Base-by-base conservation (phyloP, 1,140 invertebrate genomes). In the Harpegnathos saltator region DNA sequence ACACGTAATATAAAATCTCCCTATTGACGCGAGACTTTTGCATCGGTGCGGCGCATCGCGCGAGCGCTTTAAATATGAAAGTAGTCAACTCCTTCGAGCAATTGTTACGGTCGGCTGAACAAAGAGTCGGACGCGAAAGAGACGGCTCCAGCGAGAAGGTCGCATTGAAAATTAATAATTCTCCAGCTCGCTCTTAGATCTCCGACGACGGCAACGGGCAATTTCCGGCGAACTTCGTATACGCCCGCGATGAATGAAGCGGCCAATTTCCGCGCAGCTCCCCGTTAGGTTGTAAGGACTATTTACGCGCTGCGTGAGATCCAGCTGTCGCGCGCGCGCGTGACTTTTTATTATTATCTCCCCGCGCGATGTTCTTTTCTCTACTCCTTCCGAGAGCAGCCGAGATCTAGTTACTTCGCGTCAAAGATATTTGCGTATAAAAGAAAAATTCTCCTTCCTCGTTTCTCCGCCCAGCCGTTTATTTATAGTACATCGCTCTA, bases 151-250 rank as follows among this genome's bases (percentile, higher is more conserved):
- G n/a, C 62, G 15, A 26, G 54, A 66, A n/a, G 59, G 80, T 86
- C 69, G 52, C 66, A 69, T 63, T 24, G 63, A 65, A 87, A 84
- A 83, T 84, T 86, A 86, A 87, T 86, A 86, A 87, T 80, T 87
- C 17, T 50, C 11, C 29, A 14, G 38, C 7, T 56, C 48, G 69
- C 52, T 69, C 22, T 72, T 22, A 50, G n/a, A 80, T 77, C 11
- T 65, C 33, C 52, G 15, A 71, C 68, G 33, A 72, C n/a, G 66
- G 5, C 22, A 69, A 38, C 38, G 2, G n/a, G 54, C 38, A 81
- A 81, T 81, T 71, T 72, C 77, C 54, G 44, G 24, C 11, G 12
- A 29, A 29, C 26, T 81, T 29, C 33, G 54, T 56, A 54, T 52
- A 83, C 54, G 68, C 65, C 62, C 14, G 50, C 71, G 59, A 77